Percentiles rank a stretch among this genome's conserved stretches.
Conservation (phyloP, 2,888 invertebrate genomes). For the Drosophila pseudotalamancana region DNA sequence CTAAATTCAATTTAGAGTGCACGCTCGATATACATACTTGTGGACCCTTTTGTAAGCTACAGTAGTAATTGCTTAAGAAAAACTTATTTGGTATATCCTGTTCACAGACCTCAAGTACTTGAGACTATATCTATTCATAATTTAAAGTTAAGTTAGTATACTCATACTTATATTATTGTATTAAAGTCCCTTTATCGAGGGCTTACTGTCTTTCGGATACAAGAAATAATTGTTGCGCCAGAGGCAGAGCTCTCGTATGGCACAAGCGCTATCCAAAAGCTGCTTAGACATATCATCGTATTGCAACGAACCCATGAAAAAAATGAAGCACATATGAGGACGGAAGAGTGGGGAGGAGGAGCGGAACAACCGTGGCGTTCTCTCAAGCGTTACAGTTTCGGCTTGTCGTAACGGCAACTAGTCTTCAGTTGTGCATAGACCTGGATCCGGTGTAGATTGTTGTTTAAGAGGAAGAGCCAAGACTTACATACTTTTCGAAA, state of each 20-base stretch:
- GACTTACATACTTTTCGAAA: constrained; percentile 1
- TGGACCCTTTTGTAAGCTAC: constrained; percentile 6
- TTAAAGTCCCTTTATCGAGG: not conserved
- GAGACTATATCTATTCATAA: too few relatives aligned
- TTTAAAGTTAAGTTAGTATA: too few relatives aligned
- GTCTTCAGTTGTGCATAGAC: constrained; percentile 73
- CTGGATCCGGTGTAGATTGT: constrained; percentile 49
- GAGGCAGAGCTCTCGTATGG: constrained; percentile 46
- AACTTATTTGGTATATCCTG: too few relatives aligned
- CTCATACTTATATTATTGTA: not conserved
- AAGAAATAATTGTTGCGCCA: constrained; percentile 48
- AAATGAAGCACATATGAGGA: constrained; percentile 9
- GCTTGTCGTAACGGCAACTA: constrained; percentile 69
- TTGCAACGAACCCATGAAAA: constrained; percentile 39
- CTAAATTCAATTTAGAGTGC: constrained; percentile 27
- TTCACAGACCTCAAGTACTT: not conserved
- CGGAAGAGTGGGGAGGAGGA: not conserved
- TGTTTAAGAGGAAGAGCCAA: constrained; percentile 22
- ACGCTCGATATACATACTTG: constrained; percentile 2
- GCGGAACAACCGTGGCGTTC: constrained; percentile 56
- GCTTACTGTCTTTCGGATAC: constrained; percentile 15
- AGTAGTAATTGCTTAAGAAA: not conserved
- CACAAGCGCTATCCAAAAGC: constrained; percentile 23
- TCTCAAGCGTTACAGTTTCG: constrained; percentile 77
- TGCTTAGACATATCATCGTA: constrained; percentile 21